Conservation (phyloP, 2,113 vertebrate genomes). For the Lophius piscatorius region DNA sequence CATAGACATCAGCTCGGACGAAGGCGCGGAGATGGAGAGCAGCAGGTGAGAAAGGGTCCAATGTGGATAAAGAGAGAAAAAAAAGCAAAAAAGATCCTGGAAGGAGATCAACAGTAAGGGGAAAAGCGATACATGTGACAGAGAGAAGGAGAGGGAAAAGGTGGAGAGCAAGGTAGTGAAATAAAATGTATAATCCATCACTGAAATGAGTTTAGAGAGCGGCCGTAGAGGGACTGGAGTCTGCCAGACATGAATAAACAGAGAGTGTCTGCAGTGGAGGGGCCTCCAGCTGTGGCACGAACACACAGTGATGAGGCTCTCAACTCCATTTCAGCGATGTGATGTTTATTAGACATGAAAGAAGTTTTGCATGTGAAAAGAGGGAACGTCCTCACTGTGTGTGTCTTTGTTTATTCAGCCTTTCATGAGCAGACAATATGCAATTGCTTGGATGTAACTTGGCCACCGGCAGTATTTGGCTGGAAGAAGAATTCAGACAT, state of each 20-base stretch:
- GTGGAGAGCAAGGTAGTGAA: slow-evolving; percentile 70
- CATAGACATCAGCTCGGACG: slow-evolving; percentile 95
- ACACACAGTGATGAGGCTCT: neutral
- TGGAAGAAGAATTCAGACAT: slow-evolving; percentile 10
- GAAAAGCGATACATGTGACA: slow-evolving; percentile 58
- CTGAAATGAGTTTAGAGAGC: slow-evolving; percentile 81
- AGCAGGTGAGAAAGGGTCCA: slow-evolving; percentile 49
- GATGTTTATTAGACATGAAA: no score
- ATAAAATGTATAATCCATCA: slow-evolving; percentile 76
- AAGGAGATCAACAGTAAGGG: neutral
- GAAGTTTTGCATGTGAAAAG: slow-evolving; percentile 1
- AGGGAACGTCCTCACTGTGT: neutral
- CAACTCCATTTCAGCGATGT: no score
- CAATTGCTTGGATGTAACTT: no score
- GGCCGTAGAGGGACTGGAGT: slow-evolving; percentile 22
- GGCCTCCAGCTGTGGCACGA: slow-evolving; percentile 9
- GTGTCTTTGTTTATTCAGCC: slow-evolving; percentile 4
- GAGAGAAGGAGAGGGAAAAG: slow-evolving; percentile 45
- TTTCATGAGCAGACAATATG: neutral
- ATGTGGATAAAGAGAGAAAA: neutral
- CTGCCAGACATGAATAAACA: slow-evolving; percentile 24
- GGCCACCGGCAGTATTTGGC: no score
- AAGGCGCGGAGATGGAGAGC: slow-evolving; percentile 68
- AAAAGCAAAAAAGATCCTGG: slow-evolving; percentile 20
- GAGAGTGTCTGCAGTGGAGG: slow-evolving; percentile 1